phyloP scores from a whole-genome alignment of 1,140 invertebrate species.

The Thereuonema tuberculata region DNA sequence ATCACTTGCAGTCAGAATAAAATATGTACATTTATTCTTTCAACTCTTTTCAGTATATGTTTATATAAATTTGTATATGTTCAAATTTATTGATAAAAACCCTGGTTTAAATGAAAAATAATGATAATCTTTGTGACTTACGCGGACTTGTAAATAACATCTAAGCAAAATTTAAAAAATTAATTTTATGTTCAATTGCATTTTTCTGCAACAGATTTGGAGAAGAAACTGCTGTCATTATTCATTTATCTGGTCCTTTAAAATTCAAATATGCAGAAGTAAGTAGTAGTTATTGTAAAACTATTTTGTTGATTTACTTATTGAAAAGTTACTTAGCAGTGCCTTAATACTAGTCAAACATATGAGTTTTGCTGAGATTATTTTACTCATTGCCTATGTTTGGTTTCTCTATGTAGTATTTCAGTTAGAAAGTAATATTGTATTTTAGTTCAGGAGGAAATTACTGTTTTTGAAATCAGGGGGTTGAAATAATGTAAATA shows the following conservation, averaged over 20 bases:
- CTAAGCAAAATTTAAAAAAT: background rate
- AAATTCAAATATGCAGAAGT: slow-evolving; percentile 37
- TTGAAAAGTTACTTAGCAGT: background rate
- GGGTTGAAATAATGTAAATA: too few species aligned
- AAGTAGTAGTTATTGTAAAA: slow-evolving; percentile 9
- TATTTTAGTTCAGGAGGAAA: too few species aligned
- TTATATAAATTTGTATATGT: background rate
- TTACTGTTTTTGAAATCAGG: too few species aligned
- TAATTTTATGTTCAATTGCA: background rate
- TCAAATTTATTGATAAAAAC: background rate
- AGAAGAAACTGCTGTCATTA: slow-evolving; percentile 23
- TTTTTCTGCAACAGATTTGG: slow-evolving; percentile 21
- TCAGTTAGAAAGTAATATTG: background rate
- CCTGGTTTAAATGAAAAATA: too few species aligned
- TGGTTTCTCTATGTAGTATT: background rate
- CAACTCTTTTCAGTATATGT: background rate
- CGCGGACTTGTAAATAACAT: background rate
- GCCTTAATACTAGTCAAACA: background rate
- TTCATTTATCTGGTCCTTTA: slow-evolving; percentile 34
- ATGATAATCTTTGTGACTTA: too few species aligned
- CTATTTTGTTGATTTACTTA: background rate
- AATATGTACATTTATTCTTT: background rate
- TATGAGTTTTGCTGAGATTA: background rate
- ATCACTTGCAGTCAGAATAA: too few species aligned
- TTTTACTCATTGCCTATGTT: background rate